Evolutionary conservation across 2,113 vertebrate species (phyloP), one percentile per base, ranked within the genome.

Genomic region (Calyptommatus sinebrachiatus): DNA sequence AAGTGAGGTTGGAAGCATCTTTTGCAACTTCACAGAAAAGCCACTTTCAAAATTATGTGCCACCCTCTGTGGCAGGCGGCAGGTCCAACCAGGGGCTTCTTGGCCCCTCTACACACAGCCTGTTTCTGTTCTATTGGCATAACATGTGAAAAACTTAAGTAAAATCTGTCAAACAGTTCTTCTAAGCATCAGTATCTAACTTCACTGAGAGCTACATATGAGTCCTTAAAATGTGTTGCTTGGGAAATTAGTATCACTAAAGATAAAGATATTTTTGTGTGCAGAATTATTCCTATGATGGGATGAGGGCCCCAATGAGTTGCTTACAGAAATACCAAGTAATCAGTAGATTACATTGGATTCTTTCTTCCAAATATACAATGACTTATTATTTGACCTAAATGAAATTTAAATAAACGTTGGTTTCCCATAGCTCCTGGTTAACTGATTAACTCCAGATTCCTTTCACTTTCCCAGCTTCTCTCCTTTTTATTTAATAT

Each of bases 371-470:
- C 62, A 82, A 84, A 84, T 75, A 83, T 28, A 77, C 26, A 35
- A 41, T 86, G 31, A 78, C 69, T 86, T 84, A 88, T 65, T 66
- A 50, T 83, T 53, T 88, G 78, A 77, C 7, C 26, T 78, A 74
- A 87, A 80, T 73, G 76, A 88, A 68, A 84, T 80, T 88, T 69
- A 81, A 83, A 87, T 53, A 76, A 46, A 24, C 74, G 71, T 87
- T 83, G 73, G 69, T 73, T 85, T 82, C 78, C 65, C 76, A 80
- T 78, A 74, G 45, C 21, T 18, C 71, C 72, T 86, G 26, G 72
- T 0, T 0, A 89, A 79, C 8, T 80, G 61, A 76, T 84, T 83
- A 70, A 84, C 70, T 72, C 68, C 21, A 21, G 12, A 3, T 35
- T 81, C 46, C 84, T 84, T 48, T 26, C 8, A 57, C 67, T 18